Evolutionary conservation across 2,113 vertebrate species (phyloP), one percentile per base, ranked within the genome.

Genomic region (Lynx canadensis): DNA sequence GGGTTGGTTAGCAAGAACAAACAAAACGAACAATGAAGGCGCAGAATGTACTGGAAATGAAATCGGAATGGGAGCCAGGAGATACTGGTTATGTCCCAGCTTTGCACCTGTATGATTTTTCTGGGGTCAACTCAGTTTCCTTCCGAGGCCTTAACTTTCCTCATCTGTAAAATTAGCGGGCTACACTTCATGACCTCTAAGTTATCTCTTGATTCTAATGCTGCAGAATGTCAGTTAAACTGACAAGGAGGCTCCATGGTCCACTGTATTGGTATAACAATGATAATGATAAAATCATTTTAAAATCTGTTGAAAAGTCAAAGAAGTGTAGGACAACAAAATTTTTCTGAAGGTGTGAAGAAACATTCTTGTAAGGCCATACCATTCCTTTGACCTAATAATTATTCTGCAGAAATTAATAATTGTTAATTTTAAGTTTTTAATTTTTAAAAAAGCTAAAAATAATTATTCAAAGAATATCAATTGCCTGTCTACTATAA

Each of bases 371-470:
- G 21, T 31, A 89, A 95, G n/a, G 31, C 36, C n/a, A 90, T 89
- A 95, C 55, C 23, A 94, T 74, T 97, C 68, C 52, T 97, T n/a
- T 95, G 60, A 78, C 19, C 52, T 76, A 87, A 69, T 92, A 65
- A 97, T 68, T 79, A 89, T 69, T 87, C 45, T 68, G 21, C 4
- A 33, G 48, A 97, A 95, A 78, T 41, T 78, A 78, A 71, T 71
- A 71, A 52, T n/a, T 33, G 9, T 27, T 86, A 69, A 76, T 18
- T 57, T 89, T 60, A 89, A 73, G 13, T 57, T 88, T 65, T 65
- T 31, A 78, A 50, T n/a, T 69, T 71, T 87, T 33, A 38, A 66
- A 89, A 89, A 63, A n/a, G 79, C 36, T 87, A 1, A 87, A 88
- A 90, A 52, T 25, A 31, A 66, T 91, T 79, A 79, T 33, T 79